Conservation (phyloP, 2,888 invertebrate genomes). For the Athalia cordata region DNA sequence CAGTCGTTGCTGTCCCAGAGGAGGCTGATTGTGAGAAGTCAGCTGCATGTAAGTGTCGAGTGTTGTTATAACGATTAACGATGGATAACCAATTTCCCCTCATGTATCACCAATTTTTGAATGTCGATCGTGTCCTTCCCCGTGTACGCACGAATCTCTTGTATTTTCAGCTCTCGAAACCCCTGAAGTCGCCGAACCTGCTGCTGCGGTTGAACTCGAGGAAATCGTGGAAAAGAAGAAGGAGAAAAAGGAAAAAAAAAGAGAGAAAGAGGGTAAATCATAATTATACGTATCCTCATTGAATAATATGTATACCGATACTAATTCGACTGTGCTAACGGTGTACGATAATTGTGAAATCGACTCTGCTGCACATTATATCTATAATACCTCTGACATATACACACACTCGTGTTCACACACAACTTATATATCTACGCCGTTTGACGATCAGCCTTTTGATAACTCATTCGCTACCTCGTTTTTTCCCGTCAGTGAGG, state of each 20-base stretch:
- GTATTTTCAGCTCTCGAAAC: slow-evolving; percentile 46
- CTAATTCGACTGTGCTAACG: too few species aligned
- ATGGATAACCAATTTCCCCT: background rate
- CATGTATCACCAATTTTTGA: background rate
- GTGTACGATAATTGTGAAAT: too few species aligned
- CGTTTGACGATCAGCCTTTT: too few species aligned
- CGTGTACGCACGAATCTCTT: slow-evolving; percentile 35
- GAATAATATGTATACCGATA: slow-evolving; percentile 41
- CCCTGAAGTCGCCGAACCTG: slow-evolving; percentile 24
- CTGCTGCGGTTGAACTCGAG: slow-evolving; percentile 52
- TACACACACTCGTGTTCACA: background rate
- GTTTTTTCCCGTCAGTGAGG: slow-evolving; percentile 55
- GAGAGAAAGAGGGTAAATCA: slow-evolving; percentile 47
- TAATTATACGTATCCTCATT: slow-evolving; percentile 19
- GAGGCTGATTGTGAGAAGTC: slow-evolving; percentile 43
- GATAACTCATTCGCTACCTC: too few species aligned
- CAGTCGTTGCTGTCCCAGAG: slow-evolving; percentile 9
- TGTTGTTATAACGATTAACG: background rate
- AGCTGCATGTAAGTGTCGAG: slow-evolving; percentile 45
- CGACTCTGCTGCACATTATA: too few species aligned
- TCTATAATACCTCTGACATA: too few species aligned
- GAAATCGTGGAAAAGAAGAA: slow-evolving; percentile 45
- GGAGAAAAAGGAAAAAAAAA: slow-evolving; percentile 54
- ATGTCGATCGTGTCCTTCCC: background rate
- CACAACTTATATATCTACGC: background rate